phyloP scores from a whole-genome alignment of 1,140 invertebrate species.

The Neuroterus valhalla region DNA sequence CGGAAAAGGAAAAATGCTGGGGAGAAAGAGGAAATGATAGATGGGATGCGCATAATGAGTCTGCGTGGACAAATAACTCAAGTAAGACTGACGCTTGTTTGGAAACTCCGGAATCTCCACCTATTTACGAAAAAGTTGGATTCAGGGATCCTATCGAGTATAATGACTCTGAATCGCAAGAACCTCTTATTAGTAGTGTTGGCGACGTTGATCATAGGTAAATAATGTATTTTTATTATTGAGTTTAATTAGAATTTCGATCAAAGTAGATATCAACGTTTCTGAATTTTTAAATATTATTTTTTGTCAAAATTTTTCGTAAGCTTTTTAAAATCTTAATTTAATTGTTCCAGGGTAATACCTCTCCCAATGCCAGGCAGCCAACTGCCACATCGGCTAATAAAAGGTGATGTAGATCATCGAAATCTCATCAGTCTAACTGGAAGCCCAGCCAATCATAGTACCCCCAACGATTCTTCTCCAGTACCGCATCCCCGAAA shows the following conservation, averaged over 20 bases:
- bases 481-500: constrained; percentile 52
- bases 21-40: constrained; percentile 63
- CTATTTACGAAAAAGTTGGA: constrained; percentile 78
- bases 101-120: constrained; percentile 81
- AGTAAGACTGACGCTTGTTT: constrained; percentile 60
- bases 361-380: constrained; percentile 67
- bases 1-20: constrained; percentile 63
- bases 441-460: constrained; percentile 79
- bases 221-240: constrained; percentile 1
- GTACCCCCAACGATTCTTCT: constrained; percentile 59
- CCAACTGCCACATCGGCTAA: constrained; percentile 67
- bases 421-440: constrained; percentile 89
- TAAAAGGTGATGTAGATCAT: constrained; percentile 84
- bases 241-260: too few relatives aligned
- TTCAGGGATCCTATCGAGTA: constrained; percentile 77
- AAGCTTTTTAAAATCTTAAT: constrained; percentile 9
- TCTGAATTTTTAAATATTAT: too few relatives aligned
- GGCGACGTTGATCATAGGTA: constrained; percentile 79
- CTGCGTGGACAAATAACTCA: constrained; percentile 59
- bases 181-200: constrained; percentile 69
- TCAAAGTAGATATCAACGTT: too few relatives aligned
- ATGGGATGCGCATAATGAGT: constrained; percentile 66
- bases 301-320: background rate
- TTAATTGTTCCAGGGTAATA: constrained; percentile 60
- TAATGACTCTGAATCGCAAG: constrained; percentile 73